phyloP scores from a whole-genome alignment of 30 jellyfish, hydroid and myxozoan genomes.

The Aurelia aurita region DNA sequence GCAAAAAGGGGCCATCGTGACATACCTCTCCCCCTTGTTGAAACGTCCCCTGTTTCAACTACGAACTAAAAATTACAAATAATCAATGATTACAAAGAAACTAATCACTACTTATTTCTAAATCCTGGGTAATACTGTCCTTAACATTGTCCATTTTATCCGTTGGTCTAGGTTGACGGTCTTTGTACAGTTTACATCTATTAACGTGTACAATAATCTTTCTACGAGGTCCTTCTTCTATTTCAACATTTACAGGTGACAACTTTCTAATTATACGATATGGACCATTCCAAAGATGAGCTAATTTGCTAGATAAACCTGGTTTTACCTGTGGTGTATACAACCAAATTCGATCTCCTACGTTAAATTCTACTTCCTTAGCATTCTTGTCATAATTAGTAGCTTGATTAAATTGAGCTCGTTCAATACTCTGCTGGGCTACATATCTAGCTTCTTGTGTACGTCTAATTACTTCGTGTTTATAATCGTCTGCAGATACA shows the following conservation, averaged over 20 bases:
- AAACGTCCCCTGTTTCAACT: constrained; percentile 42
- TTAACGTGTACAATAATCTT: constrained; percentile 60
- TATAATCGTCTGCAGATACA: constrained; percentile 52
- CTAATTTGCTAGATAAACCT: constrained; percentile 59
- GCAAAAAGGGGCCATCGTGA: too few species aligned
- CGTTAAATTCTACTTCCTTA: constrained; percentile 32
- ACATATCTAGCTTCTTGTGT: constrained; percentile 56
- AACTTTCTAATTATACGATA: constrained; percentile 49
- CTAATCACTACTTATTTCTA: neutral
- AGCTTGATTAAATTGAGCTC: constrained; percentile 51
- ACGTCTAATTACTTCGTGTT: constrained; percentile 33
- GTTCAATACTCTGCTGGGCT: constrained; percentile 59
- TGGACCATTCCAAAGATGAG: constrained; percentile 69
- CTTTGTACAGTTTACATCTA: constrained; percentile 39
- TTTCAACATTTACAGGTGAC: constrained; percentile 53
- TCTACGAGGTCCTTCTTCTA: constrained; percentile 51
- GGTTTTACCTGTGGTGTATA: constrained; percentile 45
- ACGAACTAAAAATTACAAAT: neutral
- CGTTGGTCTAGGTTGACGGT: constrained; percentile 59
- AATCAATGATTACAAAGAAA: neutral
- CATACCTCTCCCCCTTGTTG: constrained; percentile 40
- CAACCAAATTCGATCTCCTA: constrained; percentile 79
- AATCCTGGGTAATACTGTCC: constrained; percentile 14
- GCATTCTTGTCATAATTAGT: constrained; percentile 53
- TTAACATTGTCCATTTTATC: constrained; percentile 53